Evolutionary conservation across 2,888 invertebrate species (phyloP).

Genomic region (Acanthoscelides obtectus): DNA sequence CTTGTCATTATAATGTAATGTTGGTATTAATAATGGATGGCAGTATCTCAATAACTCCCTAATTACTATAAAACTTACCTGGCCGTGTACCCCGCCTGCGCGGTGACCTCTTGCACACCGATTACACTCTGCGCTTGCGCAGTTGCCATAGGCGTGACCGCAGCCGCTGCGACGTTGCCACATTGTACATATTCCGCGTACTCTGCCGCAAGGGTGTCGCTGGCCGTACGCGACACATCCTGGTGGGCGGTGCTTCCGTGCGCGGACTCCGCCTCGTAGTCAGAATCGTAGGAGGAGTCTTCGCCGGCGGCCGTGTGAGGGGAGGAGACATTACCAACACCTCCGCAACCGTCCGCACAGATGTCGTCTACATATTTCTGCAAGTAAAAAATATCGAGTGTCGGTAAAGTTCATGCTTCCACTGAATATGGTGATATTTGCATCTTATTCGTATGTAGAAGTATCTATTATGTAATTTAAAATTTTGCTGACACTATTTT

Average conservation of each 20-base stretch:
- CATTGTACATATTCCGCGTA: conserved; percentile 78
- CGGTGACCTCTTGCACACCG: conserved; percentile 29
- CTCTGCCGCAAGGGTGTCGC: conserved; percentile 81
- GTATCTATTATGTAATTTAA: too few relatives aligned
- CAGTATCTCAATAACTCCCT: too few relatives aligned
- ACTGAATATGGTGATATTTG: background rate
- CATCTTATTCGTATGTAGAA: too few relatives aligned
- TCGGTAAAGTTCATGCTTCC: background rate
- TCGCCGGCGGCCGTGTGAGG: conserved; percentile 51
- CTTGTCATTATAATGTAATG: too few relatives aligned
- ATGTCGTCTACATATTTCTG: conserved; percentile 73
- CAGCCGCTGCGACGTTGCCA: background rate
- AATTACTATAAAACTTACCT: conserved; percentile 33
- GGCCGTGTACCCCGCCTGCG: conserved; percentile 42
- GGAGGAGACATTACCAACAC: conserved; percentile 22
- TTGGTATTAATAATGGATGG: too few relatives aligned
- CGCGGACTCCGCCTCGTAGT: conserved; percentile 58
- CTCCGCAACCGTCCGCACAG: conserved; percentile 51
- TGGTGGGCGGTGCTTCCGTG: conserved; percentile 51
- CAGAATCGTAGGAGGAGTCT: conserved; percentile 85
- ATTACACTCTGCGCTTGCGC: too few relatives aligned
- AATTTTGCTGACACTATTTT: too few relatives aligned
- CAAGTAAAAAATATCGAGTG: conserved; percentile 34
- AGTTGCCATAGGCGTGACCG: too few relatives aligned
- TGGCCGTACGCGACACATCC: conserved; percentile 75